These are phyloP conservation scores for Peromyscus eremicus DNA, from an alignment of 2,797 vertebrate species.

Conservation along the genomic window DNA sequence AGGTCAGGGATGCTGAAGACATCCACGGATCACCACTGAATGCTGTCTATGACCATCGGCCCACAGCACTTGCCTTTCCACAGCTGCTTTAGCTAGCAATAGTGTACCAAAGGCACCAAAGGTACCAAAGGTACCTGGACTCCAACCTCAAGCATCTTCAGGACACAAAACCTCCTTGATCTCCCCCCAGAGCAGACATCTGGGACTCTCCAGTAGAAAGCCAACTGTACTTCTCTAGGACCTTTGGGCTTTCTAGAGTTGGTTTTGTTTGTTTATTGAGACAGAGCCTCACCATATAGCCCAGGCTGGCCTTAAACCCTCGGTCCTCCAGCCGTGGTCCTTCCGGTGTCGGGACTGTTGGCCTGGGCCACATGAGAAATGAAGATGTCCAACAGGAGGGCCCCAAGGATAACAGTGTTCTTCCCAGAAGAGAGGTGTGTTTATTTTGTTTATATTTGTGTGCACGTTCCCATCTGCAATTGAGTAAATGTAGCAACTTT, in stretches of 20 bases:
- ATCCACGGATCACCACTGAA: rapidly evolving
- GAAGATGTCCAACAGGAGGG: not conserved
- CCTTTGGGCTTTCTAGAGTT: not conserved
- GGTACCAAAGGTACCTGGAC: not conserved
- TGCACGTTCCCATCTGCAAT: not conserved
- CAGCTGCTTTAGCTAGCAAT: not conserved
- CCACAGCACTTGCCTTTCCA: not conserved
- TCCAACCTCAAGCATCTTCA: not conserved
- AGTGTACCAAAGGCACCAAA: not conserved
- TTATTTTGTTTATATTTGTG: not conserved
- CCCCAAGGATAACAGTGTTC: not conserved
- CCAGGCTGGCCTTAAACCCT: not conserved
- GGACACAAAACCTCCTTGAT: not conserved
- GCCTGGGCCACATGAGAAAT: not conserved
- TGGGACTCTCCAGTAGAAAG: not conserved
- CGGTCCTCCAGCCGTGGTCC: not conserved
- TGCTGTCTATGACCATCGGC: not conserved
- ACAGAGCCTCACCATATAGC: not conserved
- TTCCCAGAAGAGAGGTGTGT: not conserved
- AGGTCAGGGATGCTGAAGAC: rapidly evolving
- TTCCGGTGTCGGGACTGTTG: not conserved
- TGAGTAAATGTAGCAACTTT: not conserved
- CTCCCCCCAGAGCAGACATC: not conserved
- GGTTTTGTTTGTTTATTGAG: not conserved
- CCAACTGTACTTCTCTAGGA: not conserved